Evolutionary conservation across 2,888 invertebrate genomes (phyloP).

Genomic region (Labia minor): DNA sequence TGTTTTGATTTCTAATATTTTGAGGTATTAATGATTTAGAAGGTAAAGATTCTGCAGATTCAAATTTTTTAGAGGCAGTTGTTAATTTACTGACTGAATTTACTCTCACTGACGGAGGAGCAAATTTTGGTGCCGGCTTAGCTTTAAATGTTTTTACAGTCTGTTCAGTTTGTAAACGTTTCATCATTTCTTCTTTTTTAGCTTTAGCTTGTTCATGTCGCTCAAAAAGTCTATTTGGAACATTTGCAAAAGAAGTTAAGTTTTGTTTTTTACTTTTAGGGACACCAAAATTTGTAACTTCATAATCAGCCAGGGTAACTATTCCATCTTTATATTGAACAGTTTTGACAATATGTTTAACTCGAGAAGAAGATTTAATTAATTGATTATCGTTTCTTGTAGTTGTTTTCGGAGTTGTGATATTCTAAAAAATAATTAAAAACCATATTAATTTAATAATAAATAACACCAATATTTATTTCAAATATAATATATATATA

Average conservation of each 20-base stretch:
- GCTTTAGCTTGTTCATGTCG: neutral
- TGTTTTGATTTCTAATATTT: neutral
- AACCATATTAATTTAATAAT: too few relatives aligned
- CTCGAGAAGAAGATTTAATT: neutral
- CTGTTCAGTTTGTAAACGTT: conserved; percentile 7
- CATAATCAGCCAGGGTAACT: neutral
- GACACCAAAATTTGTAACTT: neutral
- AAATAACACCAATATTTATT: too few relatives aligned
- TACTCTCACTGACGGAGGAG: neutral
- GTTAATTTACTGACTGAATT: neutral
- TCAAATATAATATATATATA: too few relatives aligned
- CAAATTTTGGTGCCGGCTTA: neutral
- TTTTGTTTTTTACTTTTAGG: neutral
- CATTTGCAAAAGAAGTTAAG: neutral
- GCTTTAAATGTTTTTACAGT: neutral
- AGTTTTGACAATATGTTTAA: neutral
- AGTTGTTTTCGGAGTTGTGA: neutral
- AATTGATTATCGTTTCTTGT: neutral
- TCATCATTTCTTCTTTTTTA: conserved; percentile 1
- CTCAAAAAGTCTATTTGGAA: neutral
- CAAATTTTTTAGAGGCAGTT: neutral
- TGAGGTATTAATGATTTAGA: neutral
- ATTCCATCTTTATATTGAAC: conserved; percentile 4
- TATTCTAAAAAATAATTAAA: too few relatives aligned
- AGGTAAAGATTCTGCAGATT: neutral